Conservation (phyloP, 2,113 vertebrate species). For the Peromyscus maniculatus region DNA sequence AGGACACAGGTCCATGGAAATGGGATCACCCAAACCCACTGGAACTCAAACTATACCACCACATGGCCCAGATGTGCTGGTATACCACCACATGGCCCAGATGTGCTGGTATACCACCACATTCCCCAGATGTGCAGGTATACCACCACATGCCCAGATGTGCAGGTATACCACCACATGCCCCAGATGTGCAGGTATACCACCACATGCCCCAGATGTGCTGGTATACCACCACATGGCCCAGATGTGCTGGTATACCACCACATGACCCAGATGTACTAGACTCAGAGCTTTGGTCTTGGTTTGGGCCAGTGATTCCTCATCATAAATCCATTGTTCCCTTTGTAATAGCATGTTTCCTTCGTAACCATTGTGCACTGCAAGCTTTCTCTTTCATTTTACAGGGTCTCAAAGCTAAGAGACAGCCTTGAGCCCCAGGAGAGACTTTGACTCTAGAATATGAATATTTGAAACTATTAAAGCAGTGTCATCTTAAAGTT, state of each 20-base stretch:
- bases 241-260: not conserved
- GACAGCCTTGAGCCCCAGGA: not conserved
- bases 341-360: not conserved
- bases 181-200: not conserved
- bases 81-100: no score
- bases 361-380: not conserved
- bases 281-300: not conserved
- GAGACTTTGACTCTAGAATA: not conserved
- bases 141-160: no score
- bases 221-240: not conserved
- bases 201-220: no score
- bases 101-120: not conserved
- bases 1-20: not conserved
- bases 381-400: not conserved
- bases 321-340: no score
- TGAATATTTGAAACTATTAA: not conserved
- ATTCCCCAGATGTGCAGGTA: no score
- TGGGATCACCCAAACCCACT: no score
- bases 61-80: not conserved
- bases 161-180: not conserved
- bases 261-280: not conserved
- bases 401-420: not conserved
- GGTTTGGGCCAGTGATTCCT: not conserved
- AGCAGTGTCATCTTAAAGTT: not conserved
- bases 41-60: not conserved